These are phyloP conservation scores for Synodontis membranacea DNA, from an alignment of 2,113 vertebrate genomes.

Conservation along the genomic window DNA sequence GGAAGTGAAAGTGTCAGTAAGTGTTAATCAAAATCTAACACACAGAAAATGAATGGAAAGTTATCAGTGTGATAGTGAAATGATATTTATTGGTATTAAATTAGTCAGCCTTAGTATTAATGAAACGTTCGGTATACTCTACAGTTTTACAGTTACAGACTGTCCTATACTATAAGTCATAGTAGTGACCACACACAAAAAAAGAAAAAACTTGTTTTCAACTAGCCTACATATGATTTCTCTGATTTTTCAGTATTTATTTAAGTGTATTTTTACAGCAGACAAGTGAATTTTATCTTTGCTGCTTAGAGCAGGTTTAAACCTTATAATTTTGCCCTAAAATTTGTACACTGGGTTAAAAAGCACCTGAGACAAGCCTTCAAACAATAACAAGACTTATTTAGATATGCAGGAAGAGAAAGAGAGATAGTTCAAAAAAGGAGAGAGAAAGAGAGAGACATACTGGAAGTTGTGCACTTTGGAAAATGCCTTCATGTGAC, in stretches of 20 bases:
- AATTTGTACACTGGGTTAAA: neutral
- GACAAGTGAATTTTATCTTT: neutral
- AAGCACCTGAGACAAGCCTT: neutral
- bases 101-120: neutral
- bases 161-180: neutral
- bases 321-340: neutral
- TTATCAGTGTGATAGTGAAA: neutral
- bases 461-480: constrained; percentile 2
- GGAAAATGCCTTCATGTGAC: constrained; percentile 34
- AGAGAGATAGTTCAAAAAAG: neutral
- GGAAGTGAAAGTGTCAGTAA: too few species aligned
- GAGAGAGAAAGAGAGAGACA: neutral
- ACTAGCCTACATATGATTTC: neutral
- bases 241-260: neutral
- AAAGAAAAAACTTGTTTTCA: too few species aligned
- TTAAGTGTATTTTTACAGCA: neutral
- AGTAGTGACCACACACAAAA: neutral
- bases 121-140: neutral
- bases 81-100: neutral
- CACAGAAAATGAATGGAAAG: neutral
- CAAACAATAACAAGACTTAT: neutral
- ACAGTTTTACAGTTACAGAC: too few species aligned
- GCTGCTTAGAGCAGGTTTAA: neutral
- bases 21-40: neutral
- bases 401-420: neutral